Evolutionary conservation across 2,888 invertebrate species (phyloP).

Genomic region (Plagodis dolabraria): DNA sequence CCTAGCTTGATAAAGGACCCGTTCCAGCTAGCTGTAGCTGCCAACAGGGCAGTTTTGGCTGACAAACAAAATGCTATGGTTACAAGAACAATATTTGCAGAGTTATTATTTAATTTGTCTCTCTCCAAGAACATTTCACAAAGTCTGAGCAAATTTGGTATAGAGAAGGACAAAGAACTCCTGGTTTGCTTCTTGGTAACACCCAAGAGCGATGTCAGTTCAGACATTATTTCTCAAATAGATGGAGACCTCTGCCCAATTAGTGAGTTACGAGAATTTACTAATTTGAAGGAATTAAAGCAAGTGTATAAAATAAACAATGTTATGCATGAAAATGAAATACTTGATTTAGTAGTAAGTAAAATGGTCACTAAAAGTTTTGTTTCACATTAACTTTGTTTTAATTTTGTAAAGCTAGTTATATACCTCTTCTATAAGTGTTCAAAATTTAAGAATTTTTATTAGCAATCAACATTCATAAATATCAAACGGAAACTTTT

Average conservation of each 20-base stretch:
- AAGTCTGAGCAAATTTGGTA: constrained; percentile 87
- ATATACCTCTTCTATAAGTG: too few species aligned
- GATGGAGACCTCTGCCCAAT: constrained; percentile 82
- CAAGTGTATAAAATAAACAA: constrained; percentile 86
- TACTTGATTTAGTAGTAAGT: constrained; percentile 87
- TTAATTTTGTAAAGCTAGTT: not conserved
- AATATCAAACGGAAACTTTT: too few species aligned
- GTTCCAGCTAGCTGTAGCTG: constrained; percentile 86
- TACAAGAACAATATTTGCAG: constrained; percentile 87
- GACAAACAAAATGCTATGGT: constrained; percentile 76
- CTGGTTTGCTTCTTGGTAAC: constrained; percentile 65
- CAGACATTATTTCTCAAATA: constrained; percentile 74
- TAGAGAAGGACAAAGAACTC: constrained; percentile 63
- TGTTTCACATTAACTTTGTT: constrained; percentile 60
- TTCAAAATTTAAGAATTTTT: too few species aligned
- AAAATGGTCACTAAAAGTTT: constrained; percentile 88
- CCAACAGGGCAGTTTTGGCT: constrained; percentile 86
- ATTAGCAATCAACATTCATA: too few species aligned
- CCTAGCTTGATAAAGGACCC: constrained; percentile 85
- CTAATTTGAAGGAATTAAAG: constrained; percentile 80
- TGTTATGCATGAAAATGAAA: constrained; percentile 61
- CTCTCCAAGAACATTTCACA: constrained; percentile 88
- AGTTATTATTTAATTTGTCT: constrained; percentile 88
- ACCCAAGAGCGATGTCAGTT: constrained; percentile 46
- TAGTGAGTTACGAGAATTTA: constrained; percentile 70